Evolutionary conservation across 2,888 invertebrate genomes (phyloP), one percentile per base, ranked within the genome.

Genomic region (Heliconius ismenius): DNA sequence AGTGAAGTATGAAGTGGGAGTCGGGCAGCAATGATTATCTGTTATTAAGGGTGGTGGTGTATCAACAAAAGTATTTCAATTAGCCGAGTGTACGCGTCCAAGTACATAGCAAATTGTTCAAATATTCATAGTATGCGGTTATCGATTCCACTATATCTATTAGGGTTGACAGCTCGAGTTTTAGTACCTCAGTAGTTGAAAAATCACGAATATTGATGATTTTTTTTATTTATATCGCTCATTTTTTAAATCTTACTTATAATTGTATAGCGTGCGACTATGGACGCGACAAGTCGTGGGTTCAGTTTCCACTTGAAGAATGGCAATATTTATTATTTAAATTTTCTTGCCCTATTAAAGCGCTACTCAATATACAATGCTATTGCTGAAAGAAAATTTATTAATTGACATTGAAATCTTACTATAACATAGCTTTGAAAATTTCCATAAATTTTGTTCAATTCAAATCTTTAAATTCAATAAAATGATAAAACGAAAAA

Each of bases 41-140:
- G 73, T 75, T 76, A 81, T 83, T 81, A 81, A 62, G 70, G 78
- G 76, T 78, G 78, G 76, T 78, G 78, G 77, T 75, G 67, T 64
- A 78, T 73, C 78, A 73, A 79, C 85, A 86, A 84, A 89, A 89
- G 88, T 89, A 90, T 91, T 90, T 91, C 91, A 92, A 92, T 92
- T 91, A 91, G 85, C 83, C 84, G 82, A 85, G 84, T 84, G 86
- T 83, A 83, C 83, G 85, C 85, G 86, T 86, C 87, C 86, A 86
- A 86, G 78, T 79, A 78, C 54, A 83, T 86, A 84, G 86, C 85
- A 85, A 89, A 86, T 83, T 83, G 83, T 89, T 92, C 88, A 93
- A 93, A 93, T 92, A 93, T 93, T 92, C 91, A 93, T 92, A 85
- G 85, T 79, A 80, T 81, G 80, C 82, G 80, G 84, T 92, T 67